These are phyloP conservation scores for Cataglyphis livida DNA, from an alignment of 2,888 invertebrate species.

Conservation along the genomic window DNA sequence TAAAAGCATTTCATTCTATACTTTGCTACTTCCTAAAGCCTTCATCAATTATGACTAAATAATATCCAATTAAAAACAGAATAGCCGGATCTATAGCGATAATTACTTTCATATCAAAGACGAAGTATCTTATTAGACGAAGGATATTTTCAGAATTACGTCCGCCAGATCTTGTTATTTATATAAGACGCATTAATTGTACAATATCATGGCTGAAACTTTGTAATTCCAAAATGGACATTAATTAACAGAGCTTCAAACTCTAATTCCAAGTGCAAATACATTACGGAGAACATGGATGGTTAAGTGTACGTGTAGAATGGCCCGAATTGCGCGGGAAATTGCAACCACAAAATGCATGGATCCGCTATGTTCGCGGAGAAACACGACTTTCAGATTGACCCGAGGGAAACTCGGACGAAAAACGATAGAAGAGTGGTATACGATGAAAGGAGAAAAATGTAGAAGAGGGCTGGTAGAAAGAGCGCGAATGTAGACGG, in stretches of 20 bases:
- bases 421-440: constrained; percentile 46
- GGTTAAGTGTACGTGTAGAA: constrained; percentile 49
- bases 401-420: constrained; percentile 48
- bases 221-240: constrained; percentile 73
- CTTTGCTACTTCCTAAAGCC: neutral
- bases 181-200: constrained; percentile 69
- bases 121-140: constrained; percentile 13
- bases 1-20: constrained; percentile 6
- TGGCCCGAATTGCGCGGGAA: constrained; percentile 57
- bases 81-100: neutral
- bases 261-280: constrained; percentile 71
- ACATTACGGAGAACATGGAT: constrained; percentile 62
- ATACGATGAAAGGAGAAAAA: constrained; percentile 31
- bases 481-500: constrained; percentile 21
- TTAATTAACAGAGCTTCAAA: constrained; percentile 72
- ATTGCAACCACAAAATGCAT: constrained; percentile 64
- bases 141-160: constrained; percentile 31
- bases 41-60: constrained; percentile 16
- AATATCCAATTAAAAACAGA: constrained; percentile 16
- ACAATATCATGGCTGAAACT: constrained; percentile 71
- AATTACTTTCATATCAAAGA: constrained; percentile 35
- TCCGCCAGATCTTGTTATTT: constrained; percentile 40
- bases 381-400: constrained; percentile 52
- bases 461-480: constrained; percentile 10
- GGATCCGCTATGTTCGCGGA: constrained; percentile 41